Evolutionary conservation across 2,113 vertebrate genomes (phyloP), one percentile per base, ranked within the genome.

Genomic region (Gobio gobio): DNA sequence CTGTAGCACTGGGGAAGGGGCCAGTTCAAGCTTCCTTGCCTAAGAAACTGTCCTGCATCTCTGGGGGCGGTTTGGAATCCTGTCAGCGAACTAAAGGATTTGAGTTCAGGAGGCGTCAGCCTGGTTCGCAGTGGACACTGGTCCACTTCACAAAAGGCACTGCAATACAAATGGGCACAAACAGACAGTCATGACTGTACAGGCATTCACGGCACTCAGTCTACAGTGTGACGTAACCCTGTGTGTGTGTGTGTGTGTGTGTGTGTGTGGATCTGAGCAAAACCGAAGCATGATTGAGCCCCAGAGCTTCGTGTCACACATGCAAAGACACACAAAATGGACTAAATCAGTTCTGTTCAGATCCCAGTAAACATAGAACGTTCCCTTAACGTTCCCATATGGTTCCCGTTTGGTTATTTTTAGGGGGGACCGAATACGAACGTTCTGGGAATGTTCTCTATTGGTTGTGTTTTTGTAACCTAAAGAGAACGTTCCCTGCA

Each of bases 21-120:
- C 86, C 85, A 89, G 85, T 89, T 49, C 82, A 88, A 87, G 83
- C 91, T 91, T 94, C 91, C 94, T 95, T 95, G 94, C 95, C 94
- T 95, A 94, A 95, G 94, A 94, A 93, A 95, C 93, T 95, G 93
- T 93, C 94, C 94, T 94, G 93, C 94, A 91, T 94, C 93, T 93
- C 95, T 93, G 88, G 94, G 93, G 90, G 94, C 92, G 90, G 94
- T 91, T 93, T 95, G 93, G 94, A 95, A 94, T 92, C 93, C 94
- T 91, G 93, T 92, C 93, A 95, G 93, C 89, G 94, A 92, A 92
- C 94, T 95, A 93, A 95, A 94, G 93, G 94, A 93, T 93, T 94
- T 95, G 92, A 94, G 93, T 92, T 95, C 94, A 90, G 94, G 94
- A 90, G 94, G 92, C 87, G 93, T 94, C 94, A 94, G 93, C 89